These are phyloP conservation scores for Geococcyx californianus DNA, from an alignment of 2,113 vertebrate genomes.

Conservation along the genomic window DNA sequence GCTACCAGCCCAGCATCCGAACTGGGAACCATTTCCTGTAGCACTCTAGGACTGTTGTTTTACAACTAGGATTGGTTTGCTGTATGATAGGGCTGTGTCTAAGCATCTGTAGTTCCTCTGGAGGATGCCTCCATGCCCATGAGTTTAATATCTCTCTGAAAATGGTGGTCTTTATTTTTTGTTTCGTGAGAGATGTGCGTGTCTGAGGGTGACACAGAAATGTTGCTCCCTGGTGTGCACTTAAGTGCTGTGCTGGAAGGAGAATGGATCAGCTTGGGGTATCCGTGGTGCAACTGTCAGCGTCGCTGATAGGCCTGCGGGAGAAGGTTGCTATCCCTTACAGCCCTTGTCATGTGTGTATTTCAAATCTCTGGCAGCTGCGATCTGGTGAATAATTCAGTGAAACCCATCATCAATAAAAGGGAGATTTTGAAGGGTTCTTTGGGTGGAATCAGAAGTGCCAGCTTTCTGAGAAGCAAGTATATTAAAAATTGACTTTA, in stretches of 20 bases:
- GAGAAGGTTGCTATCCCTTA: background rate
- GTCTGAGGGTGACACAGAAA: background rate
- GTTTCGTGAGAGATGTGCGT: background rate
- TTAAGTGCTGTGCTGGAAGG: background rate
- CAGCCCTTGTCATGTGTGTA: background rate
- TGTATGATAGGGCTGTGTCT: background rate
- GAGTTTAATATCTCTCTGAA: background rate
- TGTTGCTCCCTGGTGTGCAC: background rate
- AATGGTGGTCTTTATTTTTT: background rate
- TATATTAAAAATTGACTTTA: background rate
- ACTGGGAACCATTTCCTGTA: background rate
- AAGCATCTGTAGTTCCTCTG: background rate
- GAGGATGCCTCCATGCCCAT: background rate
- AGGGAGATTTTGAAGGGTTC: constrained; percentile 43
- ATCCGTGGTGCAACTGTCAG: background rate
- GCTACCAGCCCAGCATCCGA: background rate
- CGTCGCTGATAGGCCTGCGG: background rate
- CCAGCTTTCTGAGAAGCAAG: background rate
- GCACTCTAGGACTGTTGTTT: background rate
- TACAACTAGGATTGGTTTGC: background rate
- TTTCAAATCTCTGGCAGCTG: constrained; percentile 38
- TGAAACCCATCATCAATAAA: background rate
- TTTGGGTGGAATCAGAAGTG: background rate
- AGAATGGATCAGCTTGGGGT: background rate
- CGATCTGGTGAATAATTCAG: constrained; percentile 53